Evolutionary conservation across 2,888 invertebrate genomes (phyloP).

Genomic region (Oligia fasciuncula): DNA sequence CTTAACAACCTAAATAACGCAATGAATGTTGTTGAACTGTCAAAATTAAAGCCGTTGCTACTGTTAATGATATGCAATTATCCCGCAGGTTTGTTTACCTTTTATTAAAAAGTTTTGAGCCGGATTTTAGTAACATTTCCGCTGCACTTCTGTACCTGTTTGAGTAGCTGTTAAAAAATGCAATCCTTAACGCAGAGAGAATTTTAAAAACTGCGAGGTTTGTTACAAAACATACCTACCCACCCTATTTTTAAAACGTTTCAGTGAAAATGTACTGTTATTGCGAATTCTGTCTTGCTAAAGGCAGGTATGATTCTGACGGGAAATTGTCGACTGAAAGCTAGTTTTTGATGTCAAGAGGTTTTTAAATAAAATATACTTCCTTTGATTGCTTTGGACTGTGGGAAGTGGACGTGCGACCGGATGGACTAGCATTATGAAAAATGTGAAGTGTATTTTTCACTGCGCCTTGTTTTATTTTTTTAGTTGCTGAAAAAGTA

Average conservation of each 20-base stretch:
- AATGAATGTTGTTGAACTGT: too few species aligned
- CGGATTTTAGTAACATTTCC: conserved; percentile 22
- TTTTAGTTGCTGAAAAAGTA: neutral
- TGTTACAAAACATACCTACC: neutral
- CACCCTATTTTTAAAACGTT: conserved; percentile 26
- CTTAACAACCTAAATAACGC: too few species aligned
- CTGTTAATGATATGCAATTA: too few species aligned
- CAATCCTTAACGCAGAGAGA: conserved; percentile 67
- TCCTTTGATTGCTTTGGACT: conserved; percentile 7
- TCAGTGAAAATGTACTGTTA: conserved; percentile 41
- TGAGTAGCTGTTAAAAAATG: conserved; percentile 74
- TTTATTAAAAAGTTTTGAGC: neutral
- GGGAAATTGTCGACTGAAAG: conserved; percentile 42
- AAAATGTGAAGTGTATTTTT: conserved; percentile 25
- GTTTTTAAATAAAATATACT: conserved; percentile 47
- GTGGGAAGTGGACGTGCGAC: conserved; percentile 5
- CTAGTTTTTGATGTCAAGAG: conserved; percentile 32
- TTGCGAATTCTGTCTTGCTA: conserved; percentile 58
- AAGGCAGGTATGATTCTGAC: conserved; percentile 44
- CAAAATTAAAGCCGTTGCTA: neutral
- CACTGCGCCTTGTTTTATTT: neutral
- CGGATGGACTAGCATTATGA: conserved; percentile 24
- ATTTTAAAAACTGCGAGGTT: conserved; percentile 55
- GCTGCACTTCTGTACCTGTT: conserved; percentile 57
- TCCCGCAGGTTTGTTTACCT: neutral